phyloP scores from a whole-genome alignment of 2,888 invertebrate species.

The Nephrotoma appendiculata region DNA sequence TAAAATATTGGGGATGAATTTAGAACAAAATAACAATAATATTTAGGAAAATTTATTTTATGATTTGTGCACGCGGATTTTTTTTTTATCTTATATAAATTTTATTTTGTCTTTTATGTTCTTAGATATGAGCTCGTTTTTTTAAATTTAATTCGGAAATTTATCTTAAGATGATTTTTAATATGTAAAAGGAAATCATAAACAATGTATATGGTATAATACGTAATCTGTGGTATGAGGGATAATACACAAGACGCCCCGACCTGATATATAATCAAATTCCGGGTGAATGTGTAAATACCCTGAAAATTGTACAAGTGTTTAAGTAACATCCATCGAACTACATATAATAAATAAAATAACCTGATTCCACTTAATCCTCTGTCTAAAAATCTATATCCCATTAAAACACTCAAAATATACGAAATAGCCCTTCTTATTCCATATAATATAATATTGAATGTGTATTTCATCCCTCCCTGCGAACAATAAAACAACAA shows the following conservation, averaged over 20 bases:
- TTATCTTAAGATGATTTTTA: neutral
- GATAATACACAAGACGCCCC: neutral
- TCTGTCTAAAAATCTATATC: neutral
- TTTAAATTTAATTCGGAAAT: neutral
- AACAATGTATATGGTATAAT: neutral
- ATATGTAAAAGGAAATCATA: neutral
- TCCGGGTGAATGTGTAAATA: neutral
- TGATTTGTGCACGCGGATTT: neutral
- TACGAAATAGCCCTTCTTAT: neutral
- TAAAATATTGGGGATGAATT: neutral
- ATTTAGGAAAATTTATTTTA: neutral
- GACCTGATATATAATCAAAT: neutral
- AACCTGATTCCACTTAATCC: neutral
- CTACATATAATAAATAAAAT: neutral
- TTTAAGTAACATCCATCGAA: neutral
- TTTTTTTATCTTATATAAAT: neutral
- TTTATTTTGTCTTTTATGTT: neutral
- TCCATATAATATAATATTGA: neutral
- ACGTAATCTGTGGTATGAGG: neutral
- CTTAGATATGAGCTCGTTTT: neutral
- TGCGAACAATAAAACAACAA: neutral
- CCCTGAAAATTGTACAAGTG: neutral
- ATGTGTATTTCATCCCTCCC: neutral
- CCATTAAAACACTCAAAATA: neutral
- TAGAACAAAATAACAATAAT: neutral